Evolutionary conservation across 2,113 vertebrate species (phyloP).

Genomic region (Brachyhypopomus occidentalis): DNA sequence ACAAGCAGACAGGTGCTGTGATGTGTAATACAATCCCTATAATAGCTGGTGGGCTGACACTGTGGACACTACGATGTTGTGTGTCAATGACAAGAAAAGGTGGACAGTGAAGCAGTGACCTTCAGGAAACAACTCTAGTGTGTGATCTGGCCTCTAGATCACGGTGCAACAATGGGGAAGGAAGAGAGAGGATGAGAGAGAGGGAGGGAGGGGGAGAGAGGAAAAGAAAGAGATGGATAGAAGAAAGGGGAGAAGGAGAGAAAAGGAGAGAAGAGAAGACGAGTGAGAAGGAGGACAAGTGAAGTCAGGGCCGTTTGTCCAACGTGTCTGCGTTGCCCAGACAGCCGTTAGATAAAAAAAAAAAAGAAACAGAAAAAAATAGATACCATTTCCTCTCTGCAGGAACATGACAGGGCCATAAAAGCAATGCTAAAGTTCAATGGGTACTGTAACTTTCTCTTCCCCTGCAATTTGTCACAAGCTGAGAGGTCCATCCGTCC

Average conservation of each 20-base stretch:
- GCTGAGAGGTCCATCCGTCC: constrained; percentile 48
- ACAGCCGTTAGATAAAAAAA: constrained; percentile 46
- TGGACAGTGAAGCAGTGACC: constrained; percentile 20
- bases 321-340: constrained; percentile 22
- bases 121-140: constrained; percentile 20
- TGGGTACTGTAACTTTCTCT: constrained; percentile 50
- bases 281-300: constrained; percentile 24
- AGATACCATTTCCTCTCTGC: constrained; percentile 53
- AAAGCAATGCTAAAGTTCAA: constrained; percentile 60
- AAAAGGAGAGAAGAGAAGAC: neutral
- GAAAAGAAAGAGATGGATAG: neutral
- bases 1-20: neutral
- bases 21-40: neutral
- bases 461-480: constrained; percentile 56
- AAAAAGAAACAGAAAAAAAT: constrained; percentile 16
- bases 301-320: constrained; percentile 49
- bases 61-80: neutral
- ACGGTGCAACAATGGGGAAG: neutral
- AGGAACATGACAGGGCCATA: constrained; percentile 56
- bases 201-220: constrained; percentile 22
- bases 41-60: neutral
- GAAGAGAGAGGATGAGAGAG: neutral
- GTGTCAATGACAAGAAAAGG: neutral
- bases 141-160: constrained; percentile 26
- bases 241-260: constrained; percentile 9